Base-by-base conservation (phyloP, 2,797 vertebrate genomes). In the Molossus molossus region DNA sequence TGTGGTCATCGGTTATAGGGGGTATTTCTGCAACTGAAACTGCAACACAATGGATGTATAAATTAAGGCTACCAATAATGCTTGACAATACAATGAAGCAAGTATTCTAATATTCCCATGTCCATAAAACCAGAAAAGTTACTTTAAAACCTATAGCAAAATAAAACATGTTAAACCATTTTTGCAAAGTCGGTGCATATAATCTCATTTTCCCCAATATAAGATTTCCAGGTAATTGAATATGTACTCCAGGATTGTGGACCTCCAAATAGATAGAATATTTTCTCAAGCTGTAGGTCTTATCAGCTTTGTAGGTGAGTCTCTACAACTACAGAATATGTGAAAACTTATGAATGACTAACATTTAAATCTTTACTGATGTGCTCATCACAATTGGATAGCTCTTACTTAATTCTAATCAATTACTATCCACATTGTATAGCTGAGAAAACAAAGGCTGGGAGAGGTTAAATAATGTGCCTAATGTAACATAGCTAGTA, bases 61-160 rank as follows among this genome's bases (percentile, higher is more conserved):
- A 94, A 94, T 89, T 65, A 76, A 67, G 37, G 12, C 77, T 27
- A 86, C 75, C 48, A 86, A 93, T 81, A 91, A 88, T 25, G 23
- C 69, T 88, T 87, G 87, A 77, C 92, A 92, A 64, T 37, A 58
- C 57, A 87, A 91, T 58, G 20, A 53, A 93, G 60, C 33, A 72
- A 87, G 45, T 72, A 72, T 82, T 94, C 86, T 83, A 72, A 91
- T 60, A 84, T 33, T n/a, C 57, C n/a, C 37, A 67, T 86, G 86
- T 80, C 40, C 21, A 75, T 57, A 92, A 95, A 87, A 45, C n/a
- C 29, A 87, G 93, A 95, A 95, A 91, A 57, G 90, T 75, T 37
- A 77, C 81, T 90, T 90, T 48, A 88, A 57, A 70, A 87, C 37
- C 27, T 70, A 10, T 7, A 50, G 69, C 20, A 20, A 95, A 69